phyloP scores from a whole-genome alignment of 2,888 invertebrate genomes.

The Cerastis rubricosa region DNA sequence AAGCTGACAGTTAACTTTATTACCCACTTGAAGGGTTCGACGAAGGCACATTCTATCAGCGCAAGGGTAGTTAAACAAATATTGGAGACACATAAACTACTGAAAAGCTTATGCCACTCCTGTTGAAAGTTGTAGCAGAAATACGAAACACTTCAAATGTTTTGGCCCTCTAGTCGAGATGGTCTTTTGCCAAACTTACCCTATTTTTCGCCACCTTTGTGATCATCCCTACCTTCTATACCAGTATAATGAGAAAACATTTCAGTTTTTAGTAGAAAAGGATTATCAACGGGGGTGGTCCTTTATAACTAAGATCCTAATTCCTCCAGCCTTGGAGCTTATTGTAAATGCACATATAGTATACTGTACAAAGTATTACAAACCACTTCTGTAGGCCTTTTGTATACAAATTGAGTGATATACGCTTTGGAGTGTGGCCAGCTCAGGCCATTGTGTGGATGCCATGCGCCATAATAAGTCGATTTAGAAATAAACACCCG shows the following conservation, averaged over 20 bases:
- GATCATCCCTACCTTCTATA: background rate
- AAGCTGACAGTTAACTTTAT: background rate
- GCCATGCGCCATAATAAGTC: conserved; percentile 49
- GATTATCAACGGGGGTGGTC: conserved; percentile 15
- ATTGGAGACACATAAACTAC: background rate
- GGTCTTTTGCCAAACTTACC: background rate
- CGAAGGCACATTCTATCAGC: background rate
- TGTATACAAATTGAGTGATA: conserved; percentile 55
- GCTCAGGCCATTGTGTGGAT: conserved; percentile 45
- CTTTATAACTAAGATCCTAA: background rate
- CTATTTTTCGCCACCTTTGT: background rate
- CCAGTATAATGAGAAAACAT: background rate
- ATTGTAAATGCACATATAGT: conserved; percentile 31
- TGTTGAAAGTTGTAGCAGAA: background rate
- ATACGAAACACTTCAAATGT: background rate
- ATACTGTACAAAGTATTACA: conserved; percentile 13
- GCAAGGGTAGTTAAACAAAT: background rate
- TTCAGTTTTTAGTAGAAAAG: background rate
- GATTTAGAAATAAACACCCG: conserved; percentile 12
- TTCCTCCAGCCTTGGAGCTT: background rate
- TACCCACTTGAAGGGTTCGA: background rate
- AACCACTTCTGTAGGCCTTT: conserved; percentile 30
- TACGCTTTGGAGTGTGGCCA: conserved; percentile 53
- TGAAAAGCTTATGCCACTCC: background rate
- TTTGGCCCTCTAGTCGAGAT: background rate